Evolutionary conservation across 2,888 invertebrate genomes (phyloP), one percentile per base, ranked within the genome.

Genomic region (Brachylomia viminalis): DNA sequence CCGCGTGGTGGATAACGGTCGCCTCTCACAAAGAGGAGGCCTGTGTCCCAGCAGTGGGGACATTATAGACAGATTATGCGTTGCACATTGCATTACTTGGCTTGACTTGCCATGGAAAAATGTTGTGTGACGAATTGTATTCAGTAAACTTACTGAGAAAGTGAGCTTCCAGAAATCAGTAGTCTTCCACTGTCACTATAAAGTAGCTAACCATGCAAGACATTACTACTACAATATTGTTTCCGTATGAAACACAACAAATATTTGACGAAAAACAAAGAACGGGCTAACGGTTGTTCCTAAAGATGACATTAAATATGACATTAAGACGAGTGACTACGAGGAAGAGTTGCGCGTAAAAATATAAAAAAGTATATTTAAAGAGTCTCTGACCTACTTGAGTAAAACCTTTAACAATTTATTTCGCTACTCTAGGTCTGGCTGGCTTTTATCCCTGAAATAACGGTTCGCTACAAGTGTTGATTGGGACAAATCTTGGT

Each of bases 321-420:
- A 77, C 71, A 79, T 49, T 67, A 68, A 65, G n/a, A 77, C 77
- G 74, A 80, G 30, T 77, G 80, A 77, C 56, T 49, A 49, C 30
- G 1, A 3, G 2, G 23, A 2, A 54, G 52, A 70, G 33, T 56
- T 58, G 23, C 27, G 68, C 52, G 71, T 47, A 74, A 80, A 80
- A 83, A 75, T 72, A 45, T 74, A 6, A 71, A 72, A 82, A 61
- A 69, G 49, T 58, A 62, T 69, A 67, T 69, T 56, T 45, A 45
- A 64, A 38, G 20, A 62, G 49, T 61, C 52, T 73, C 54, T 71
- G 83, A 74, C 77, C 80, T 73, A 80, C 23, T 83, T 72, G 47
- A 80, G 62, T 80, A 62, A 74, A 80, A 77, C 80, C 80, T 80
- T 42, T 68, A 65, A 52, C 33, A 72, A 82, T 80, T 76, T 72